These are phyloP conservation scores for Doris montereyensis DNA, from an alignment of 2,888 invertebrate species.

Conservation along the genomic window DNA sequence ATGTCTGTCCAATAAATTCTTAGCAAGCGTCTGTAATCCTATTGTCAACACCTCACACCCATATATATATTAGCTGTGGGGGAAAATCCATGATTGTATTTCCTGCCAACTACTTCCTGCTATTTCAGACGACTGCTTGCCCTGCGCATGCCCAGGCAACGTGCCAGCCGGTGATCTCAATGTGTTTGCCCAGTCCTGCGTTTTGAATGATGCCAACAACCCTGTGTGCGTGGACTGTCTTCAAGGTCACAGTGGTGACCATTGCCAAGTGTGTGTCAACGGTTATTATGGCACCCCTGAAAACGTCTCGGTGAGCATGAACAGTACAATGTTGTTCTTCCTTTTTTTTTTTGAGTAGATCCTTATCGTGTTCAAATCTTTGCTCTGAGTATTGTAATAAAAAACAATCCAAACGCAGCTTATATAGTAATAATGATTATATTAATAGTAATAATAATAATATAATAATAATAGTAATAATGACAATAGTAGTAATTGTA, in stretches of 20 bases:
- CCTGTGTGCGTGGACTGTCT: slow-evolving; percentile 49
- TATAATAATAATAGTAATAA: background rate
- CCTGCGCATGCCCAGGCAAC: slow-evolving; percentile 60
- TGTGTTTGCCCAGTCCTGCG: slow-evolving; percentile 51
- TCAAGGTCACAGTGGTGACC: slow-evolving; percentile 50
- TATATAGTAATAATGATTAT: no score
- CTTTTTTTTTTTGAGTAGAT: background rate
- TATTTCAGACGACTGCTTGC: slow-evolving; percentile 52
- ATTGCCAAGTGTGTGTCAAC: slow-evolving; percentile 52
- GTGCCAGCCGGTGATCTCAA: slow-evolving; percentile 50
- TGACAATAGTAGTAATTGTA: background rate
- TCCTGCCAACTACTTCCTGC: no score
- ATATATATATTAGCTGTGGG: no score
- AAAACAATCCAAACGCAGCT: no score
- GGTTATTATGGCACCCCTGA: slow-evolving; percentile 52
- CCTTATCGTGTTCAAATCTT: background rate
- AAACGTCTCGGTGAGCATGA: slow-evolving; percentile 45
- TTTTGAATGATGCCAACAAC: slow-evolving; percentile 17
- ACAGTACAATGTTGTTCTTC: background rate
- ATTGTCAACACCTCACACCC: no score
- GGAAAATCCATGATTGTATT: no score
- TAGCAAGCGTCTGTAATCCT: no score
- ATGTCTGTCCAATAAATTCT: no score
- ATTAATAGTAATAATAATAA: no score
- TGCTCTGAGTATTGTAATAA: no score